Percentiles rank a stretch among this genome's conserved stretches.
Evolutionary conservation across 2,797 vertebrate species (phyloP).

Genomic region (Platyrinchus mystaceus): DNA sequence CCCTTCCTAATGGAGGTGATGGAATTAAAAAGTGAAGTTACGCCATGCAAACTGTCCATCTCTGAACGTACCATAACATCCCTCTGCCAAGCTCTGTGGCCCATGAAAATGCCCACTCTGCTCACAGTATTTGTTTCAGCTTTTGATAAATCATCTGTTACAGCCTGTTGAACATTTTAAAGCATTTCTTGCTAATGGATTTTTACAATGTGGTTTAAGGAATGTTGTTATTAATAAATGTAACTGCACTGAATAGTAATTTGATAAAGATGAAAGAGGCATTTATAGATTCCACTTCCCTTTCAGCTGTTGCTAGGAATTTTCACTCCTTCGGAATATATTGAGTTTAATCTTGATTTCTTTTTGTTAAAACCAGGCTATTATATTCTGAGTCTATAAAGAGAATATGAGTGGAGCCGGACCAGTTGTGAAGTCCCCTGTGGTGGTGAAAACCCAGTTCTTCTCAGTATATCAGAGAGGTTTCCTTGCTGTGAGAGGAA

Average conservation of each 20-base stretch:
- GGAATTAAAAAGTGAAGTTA: neutral
- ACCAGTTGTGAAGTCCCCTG: neutral
- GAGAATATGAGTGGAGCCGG: neutral
- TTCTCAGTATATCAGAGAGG: neutral
- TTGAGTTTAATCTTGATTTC: slow-evolving; percentile 16
- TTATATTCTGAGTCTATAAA: neutral
- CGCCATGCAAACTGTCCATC: neutral
- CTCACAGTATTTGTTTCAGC: neutral
- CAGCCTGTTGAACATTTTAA: slow-evolving; percentile 20
- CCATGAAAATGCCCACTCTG: slow-evolving; percentile 21
- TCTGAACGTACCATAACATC: neutral
- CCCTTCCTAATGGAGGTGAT: neutral
- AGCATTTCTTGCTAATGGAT: slow-evolving; percentile 48
- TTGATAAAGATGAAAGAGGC: slow-evolving; percentile 49
- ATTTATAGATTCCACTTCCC: slow-evolving; percentile 48
- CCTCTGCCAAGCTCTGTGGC: neutral
- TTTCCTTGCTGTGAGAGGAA: neutral
- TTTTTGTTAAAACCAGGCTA: neutral
- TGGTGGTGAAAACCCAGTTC: neutral
- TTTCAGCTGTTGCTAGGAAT: slow-evolving; percentile 59
- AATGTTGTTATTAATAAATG: slow-evolving; percentile 56
- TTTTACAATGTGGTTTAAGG: slow-evolving; percentile 55
- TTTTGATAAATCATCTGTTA: slow-evolving; percentile 39
- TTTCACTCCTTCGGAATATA: slow-evolving; percentile 32
- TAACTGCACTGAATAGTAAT: slow-evolving; percentile 33